These are phyloP conservation scores for Chymomyza amoena DNA, from an alignment of 2,888 invertebrate genomes.

Conservation along the genomic window DNA sequence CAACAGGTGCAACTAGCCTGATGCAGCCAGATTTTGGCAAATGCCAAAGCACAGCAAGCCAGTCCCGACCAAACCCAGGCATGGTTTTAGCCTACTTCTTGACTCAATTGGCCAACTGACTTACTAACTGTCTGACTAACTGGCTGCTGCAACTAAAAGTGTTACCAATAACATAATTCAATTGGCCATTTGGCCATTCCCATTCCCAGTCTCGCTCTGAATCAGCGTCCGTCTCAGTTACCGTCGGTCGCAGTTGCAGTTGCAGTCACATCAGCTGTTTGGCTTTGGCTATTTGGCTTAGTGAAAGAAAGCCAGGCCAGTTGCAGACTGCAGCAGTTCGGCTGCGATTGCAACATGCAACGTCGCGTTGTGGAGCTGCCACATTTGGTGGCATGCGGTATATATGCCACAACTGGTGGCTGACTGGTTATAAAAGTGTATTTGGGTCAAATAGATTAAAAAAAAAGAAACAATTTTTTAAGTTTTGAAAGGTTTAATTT, in stretches of 20 bases:
- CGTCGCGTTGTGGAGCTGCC: constrained; percentile 24
- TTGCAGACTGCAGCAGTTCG: neutral
- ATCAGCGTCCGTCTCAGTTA: no score
- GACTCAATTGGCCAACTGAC: constrained; percentile 57
- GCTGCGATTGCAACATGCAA: constrained; percentile 45
- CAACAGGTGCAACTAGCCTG: neutral
- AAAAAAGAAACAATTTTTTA: constrained; percentile 51
- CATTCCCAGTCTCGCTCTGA: neutral
- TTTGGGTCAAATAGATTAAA: constrained; percentile 64
- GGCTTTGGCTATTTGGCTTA: neutral
- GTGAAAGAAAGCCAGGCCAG: neutral
- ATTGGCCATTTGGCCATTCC: neutral
- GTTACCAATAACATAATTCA: constrained; percentile 49
- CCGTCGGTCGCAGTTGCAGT: neutral
- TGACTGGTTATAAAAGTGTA: constrained; percentile 63
- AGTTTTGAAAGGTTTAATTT: constrained; percentile 55
- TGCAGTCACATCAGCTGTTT: neutral
- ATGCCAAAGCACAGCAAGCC: constrained; percentile 50
- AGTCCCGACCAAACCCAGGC: constrained; percentile 11
- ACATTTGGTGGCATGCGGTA: constrained; percentile 24
- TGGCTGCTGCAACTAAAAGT: constrained; percentile 59
- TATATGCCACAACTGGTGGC: constrained; percentile 44
- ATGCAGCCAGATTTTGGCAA: constrained; percentile 46
- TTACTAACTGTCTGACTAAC: constrained; percentile 58
- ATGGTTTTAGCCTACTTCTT: constrained; percentile 29